Percentiles rank a stretch among this genome's conserved stretches.
These are phyloP conservation scores for Formica aserva DNA, from an alignment of 2,888 invertebrate species.

Conservation along the genomic window DNA sequence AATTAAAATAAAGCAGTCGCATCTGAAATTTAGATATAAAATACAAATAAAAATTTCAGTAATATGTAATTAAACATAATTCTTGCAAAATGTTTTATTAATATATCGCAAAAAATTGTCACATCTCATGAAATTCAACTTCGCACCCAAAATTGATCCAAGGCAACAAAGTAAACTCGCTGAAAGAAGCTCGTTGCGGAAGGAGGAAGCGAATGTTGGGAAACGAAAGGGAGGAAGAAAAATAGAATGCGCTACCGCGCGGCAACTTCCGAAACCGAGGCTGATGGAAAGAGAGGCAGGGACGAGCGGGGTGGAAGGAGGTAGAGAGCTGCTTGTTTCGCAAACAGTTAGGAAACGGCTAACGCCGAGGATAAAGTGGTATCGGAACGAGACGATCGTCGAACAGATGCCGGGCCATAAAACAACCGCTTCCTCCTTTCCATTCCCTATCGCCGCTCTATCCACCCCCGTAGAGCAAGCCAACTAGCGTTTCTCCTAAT, in stretches of 20 bases:
- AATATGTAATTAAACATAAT: not conserved
- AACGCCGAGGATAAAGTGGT: conserved; percentile 86
- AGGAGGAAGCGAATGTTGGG: conserved; percentile 50
- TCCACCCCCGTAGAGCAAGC: conserved; percentile 80
- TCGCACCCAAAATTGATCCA: conserved; percentile 3
- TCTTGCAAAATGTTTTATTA: not conserved
- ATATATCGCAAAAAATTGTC: not conserved
- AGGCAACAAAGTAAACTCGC: conserved; percentile 19
- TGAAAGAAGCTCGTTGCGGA: conserved; percentile 20
- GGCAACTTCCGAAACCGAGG: conserved; percentile 60
- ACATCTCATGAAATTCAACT: conserved; percentile 15
- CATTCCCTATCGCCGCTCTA: conserved; percentile 75
- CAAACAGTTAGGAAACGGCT: conserved; percentile 85
- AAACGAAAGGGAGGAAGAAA: conserved; percentile 64
- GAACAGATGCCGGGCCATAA: conserved; percentile 86
- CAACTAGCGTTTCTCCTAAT: conserved; percentile 86
- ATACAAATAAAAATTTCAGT: not conserved
- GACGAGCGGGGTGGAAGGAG: conserved; percentile 45
- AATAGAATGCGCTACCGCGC: conserved; percentile 55
- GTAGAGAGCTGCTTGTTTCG: conserved; percentile 81
- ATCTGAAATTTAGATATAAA: not conserved
- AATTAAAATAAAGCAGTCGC: not conserved
- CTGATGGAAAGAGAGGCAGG: conserved; percentile 59
- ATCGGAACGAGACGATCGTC: conserved; percentile 86
- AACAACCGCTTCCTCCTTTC: conserved; percentile 85